Conservation (phyloP, 2,797 vertebrate species). For the Rhinichthys osculus region DNA sequence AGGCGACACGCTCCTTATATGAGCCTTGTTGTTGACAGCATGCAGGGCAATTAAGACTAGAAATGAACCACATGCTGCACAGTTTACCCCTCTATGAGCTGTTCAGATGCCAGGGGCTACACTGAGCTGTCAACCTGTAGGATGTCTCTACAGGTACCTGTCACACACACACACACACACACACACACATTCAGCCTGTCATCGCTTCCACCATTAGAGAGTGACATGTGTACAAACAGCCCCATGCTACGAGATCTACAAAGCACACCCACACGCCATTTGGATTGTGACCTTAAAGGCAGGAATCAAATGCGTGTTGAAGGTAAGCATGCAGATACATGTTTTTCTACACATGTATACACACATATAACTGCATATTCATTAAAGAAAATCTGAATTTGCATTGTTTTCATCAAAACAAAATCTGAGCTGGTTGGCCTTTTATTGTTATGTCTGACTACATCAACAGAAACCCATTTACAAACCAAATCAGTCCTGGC, state of each 20-base stretch:
- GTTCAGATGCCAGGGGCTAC: constrained; percentile 37
- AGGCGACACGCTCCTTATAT: constrained; percentile 35
- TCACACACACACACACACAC: constrained; percentile 33
- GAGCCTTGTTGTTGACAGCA: constrained; percentile 50
- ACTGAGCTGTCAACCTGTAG: constrained; percentile 48
- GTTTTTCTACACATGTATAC: background rate
- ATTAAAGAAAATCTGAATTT: background rate
- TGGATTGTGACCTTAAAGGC: constrained; percentile 42
- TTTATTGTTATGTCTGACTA: constrained; percentile 61
- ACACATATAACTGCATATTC: constrained; percentile 5
- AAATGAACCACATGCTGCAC: constrained; percentile 36
- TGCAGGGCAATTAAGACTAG: constrained; percentile 56
- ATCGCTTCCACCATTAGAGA: constrained; percentile 35
- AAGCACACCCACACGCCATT: constrained; percentile 49
- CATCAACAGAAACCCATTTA: constrained; percentile 60
- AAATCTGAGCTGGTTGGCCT: constrained; percentile 69
- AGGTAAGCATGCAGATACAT: background rate
- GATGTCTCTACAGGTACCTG: constrained; percentile 50
- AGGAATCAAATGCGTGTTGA: constrained; percentile 25
- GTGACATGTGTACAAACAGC: constrained; percentile 50
- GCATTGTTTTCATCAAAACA: background rate
- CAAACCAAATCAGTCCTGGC: constrained; percentile 50
- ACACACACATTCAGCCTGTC: constrained; percentile 22
- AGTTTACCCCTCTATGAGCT: constrained; percentile 42
- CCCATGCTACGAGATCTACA: constrained; percentile 33